Percentiles rank a stretch among this genome's conserved stretches.
phyloP scores from a whole-genome alignment of 2,888 invertebrate species.

The Dicyrtoma fusca region DNA sequence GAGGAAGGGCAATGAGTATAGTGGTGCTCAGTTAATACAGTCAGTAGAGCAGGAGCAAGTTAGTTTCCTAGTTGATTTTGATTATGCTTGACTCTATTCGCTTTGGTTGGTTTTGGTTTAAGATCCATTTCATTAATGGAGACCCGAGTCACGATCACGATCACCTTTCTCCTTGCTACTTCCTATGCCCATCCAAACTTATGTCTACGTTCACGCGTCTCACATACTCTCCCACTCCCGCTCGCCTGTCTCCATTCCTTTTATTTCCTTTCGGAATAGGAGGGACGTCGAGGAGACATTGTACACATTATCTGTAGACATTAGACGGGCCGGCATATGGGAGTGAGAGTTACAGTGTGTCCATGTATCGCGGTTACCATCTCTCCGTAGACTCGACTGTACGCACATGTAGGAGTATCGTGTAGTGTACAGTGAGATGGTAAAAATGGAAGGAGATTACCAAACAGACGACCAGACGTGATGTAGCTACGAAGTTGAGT shows the following conservation, averaged over 20 bases:
- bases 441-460: slow-evolving; percentile 10
- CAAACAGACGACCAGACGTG: background rate
- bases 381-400: no score
- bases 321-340: no score
- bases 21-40: no score
- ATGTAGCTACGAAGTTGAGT: background rate
- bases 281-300: background rate
- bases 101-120: slow-evolving; percentile 11
- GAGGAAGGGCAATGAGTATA: no score
- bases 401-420: no score
- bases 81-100: no score
- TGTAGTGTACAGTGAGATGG: background rate
- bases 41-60: no score
- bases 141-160: slow-evolving; percentile 40
- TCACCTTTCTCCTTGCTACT: slow-evolving; percentile 26
- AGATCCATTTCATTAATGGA: slow-evolving; percentile 42
- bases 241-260: background rate
- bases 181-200: background rate
- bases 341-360: no score
- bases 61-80: no score
- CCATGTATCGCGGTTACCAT: no score
- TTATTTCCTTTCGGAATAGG: slow-evolving; percentile 13
- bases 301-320: no score
- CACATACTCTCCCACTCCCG: background rate
- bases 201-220: slow-evolving; percentile 10